Conservation (phyloP, 2,888 invertebrate genomes). For the Agriopis marginaria region DNA sequence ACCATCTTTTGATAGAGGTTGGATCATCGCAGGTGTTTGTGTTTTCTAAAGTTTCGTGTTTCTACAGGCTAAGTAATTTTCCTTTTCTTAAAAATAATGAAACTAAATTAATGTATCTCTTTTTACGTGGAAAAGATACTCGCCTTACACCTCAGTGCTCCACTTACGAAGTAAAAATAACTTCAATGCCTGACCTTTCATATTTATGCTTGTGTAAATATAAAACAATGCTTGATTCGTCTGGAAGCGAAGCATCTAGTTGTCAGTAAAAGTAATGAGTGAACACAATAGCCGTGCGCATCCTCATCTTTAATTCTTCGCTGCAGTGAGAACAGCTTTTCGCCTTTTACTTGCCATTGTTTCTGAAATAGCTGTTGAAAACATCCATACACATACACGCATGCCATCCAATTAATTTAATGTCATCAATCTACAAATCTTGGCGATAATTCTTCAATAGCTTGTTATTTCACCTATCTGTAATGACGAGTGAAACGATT, state of each 20-base stretch:
- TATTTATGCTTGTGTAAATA: constrained; percentile 23
- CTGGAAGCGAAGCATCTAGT: constrained; percentile 21
- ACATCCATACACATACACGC: constrained; percentile 41
- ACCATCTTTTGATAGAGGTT: constrained; percentile 54
- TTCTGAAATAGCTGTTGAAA: constrained; percentile 52
- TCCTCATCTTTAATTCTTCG: constrained; percentile 47
- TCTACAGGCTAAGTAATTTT: background rate
- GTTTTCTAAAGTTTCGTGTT: constrained; percentile 22
- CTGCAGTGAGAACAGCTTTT: constrained; percentile 69
- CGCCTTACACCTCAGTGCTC: background rate
- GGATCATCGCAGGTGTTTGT: constrained; percentile 46
- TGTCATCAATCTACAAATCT: constrained; percentile 23
- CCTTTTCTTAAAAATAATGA: background rate
- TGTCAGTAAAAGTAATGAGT: constrained; percentile 41
- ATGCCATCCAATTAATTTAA: constrained; percentile 42
- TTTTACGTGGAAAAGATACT: background rate
- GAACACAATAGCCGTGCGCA: constrained; percentile 38
- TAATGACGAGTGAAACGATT: constrained; percentile 44
- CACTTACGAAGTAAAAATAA: constrained; percentile 20
- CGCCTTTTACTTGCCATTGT: constrained; percentile 76
- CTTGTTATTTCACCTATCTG: constrained; percentile 32
- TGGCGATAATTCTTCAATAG: constrained; percentile 29
- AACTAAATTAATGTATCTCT: too few relatives aligned
- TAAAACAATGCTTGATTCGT: constrained; percentile 27
- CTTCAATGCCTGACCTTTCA: constrained; percentile 17